Percentiles rank a stretch among this genome's conserved stretches.
Conservation (phyloP, 2,797 vertebrate genomes). For the Melanotaenia parkinsoni region DNA sequence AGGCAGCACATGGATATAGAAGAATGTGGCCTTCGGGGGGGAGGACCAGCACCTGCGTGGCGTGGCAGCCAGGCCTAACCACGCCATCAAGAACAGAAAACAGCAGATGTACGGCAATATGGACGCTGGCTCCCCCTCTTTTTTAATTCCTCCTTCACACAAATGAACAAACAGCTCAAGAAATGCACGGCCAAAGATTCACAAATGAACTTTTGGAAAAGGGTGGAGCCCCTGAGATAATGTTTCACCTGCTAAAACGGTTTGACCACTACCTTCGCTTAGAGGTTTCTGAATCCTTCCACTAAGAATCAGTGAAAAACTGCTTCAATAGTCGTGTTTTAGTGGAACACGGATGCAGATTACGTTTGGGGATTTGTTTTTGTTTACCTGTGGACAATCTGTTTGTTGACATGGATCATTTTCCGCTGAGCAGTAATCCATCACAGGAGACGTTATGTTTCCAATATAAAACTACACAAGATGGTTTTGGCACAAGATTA, state of each 20-base stretch:
- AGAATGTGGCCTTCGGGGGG: slow-evolving; percentile 70
- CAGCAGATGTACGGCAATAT: slow-evolving; percentile 67
- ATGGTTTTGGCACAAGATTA: too few species aligned
- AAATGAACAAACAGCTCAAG: slow-evolving; percentile 46
- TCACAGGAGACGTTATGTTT: too few species aligned
- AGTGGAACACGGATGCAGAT: too few species aligned
- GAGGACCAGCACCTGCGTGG: slow-evolving; percentile 66
- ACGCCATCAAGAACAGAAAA: slow-evolving; percentile 16
- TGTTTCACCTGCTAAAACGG: slow-evolving; percentile 6
- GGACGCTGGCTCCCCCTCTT: slow-evolving; percentile 34
- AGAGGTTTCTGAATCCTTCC: background rate
- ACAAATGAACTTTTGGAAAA: background rate
- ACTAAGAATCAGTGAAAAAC: background rate
- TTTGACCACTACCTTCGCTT: slow-evolving; percentile 21
- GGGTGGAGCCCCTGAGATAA: background rate
- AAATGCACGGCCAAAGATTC: background rate
- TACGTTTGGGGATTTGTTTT: too few species aligned
- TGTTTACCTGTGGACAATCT: too few species aligned
- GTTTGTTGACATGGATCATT: too few species aligned
- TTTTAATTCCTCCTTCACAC: slow-evolving; percentile 11
- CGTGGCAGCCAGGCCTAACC: slow-evolving; percentile 36
- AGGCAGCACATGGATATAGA: slow-evolving; percentile 67
- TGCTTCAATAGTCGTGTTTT: background rate
- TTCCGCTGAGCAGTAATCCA: too few species aligned
- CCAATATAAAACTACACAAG: too few species aligned